Evolutionary conservation across 2,888 invertebrate genomes (phyloP).

Genomic region (Drosophila mayaguana): DNA sequence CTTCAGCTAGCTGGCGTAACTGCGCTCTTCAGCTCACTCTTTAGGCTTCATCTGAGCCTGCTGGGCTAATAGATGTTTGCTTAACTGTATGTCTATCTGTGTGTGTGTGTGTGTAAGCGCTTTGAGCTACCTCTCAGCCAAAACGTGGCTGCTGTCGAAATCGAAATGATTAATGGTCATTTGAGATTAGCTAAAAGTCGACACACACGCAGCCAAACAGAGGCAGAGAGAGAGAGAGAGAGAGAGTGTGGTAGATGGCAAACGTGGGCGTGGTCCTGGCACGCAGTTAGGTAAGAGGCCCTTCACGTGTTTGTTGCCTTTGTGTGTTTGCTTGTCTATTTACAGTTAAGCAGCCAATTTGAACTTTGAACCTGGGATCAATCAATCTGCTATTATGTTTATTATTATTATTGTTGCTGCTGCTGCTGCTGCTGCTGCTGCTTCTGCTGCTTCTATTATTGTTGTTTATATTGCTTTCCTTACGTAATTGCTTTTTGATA

Average conservation of each 20-base stretch:
- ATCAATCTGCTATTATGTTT: constrained; percentile 80
- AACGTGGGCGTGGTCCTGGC: constrained; percentile 39
- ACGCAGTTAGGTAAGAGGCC: constrained; percentile 5
- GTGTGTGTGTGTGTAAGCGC: constrained; percentile 5
- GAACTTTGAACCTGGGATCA: constrained; percentile 77
- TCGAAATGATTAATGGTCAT: constrained; percentile 81
- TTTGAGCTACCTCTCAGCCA: constrained; percentile 15
- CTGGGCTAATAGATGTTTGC: constrained; percentile 18
- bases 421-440: constrained; percentile 7
- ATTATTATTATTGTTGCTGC: constrained; percentile 43
- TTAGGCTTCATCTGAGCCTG: constrained; percentile 18
- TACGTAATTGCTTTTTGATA: constrained; percentile 80
- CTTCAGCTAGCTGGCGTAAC: not conserved
- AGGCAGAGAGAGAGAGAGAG: not conserved
- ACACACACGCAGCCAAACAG: constrained; percentile 18
- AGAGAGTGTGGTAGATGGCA: too few relatives aligned
- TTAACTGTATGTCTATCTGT: not conserved
- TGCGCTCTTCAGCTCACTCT: not conserved
- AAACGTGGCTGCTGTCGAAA: constrained; percentile 58
- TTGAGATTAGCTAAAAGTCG: constrained; percentile 78
- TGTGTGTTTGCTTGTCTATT: constrained; percentile 72
- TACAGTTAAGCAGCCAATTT: constrained; percentile 81
- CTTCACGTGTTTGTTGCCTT: constrained; percentile 58
- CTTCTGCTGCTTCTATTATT: constrained; percentile 5
- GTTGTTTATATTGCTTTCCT: constrained; percentile 44